phyloP scores from a whole-genome alignment of 2,888 invertebrate species.

The Nemotelus nigrinus region DNA sequence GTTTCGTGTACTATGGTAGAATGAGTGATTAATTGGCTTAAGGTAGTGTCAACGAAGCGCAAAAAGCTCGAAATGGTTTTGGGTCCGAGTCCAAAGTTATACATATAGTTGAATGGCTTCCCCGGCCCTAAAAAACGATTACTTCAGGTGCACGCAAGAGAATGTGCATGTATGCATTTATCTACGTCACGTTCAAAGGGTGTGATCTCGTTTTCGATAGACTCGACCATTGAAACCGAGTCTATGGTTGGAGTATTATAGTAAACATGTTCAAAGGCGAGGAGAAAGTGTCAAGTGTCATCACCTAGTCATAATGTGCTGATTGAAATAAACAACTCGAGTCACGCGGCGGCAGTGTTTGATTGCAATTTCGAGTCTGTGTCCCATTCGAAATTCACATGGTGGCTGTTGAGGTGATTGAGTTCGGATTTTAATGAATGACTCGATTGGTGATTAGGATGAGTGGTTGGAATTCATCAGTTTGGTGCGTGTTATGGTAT shows the following conservation, averaged over 20 bases:
- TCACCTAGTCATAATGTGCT: slow-evolving; percentile 18
- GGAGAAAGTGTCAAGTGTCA: slow-evolving; percentile 10
- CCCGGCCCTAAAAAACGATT: neutral
- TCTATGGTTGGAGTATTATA: neutral
- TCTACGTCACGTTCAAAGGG: slow-evolving; percentile 37
- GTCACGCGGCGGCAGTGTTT: neutral
- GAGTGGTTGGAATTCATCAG: neutral
- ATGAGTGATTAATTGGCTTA: slow-evolving; percentile 39
- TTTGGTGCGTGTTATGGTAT: neutral
- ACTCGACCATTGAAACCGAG: too few species aligned
- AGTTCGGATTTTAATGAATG: neutral
- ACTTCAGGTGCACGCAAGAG: too few species aligned
- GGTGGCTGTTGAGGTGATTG: neutral
- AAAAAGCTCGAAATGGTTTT: neutral
- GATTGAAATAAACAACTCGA: neutral
- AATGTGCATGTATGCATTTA: slow-evolving; percentile 1
- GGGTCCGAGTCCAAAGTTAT: slow-evolving; percentile 29
- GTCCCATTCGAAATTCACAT: slow-evolving; percentile 16
- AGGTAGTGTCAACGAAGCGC: slow-evolving; percentile 15
- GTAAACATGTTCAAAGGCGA: slow-evolving; percentile 11
- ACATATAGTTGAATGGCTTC: slow-evolving; percentile 14
- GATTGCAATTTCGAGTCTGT: slow-evolving; percentile 13
- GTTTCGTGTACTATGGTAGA: neutral
- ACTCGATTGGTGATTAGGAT: neutral
- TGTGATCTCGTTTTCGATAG: neutral